A percentile compares a stretch with the other conserved stretches of the same genome.
Conservation (phyloP, 2,113 vertebrate genomes). For the Atractosteus spatula region DNA sequence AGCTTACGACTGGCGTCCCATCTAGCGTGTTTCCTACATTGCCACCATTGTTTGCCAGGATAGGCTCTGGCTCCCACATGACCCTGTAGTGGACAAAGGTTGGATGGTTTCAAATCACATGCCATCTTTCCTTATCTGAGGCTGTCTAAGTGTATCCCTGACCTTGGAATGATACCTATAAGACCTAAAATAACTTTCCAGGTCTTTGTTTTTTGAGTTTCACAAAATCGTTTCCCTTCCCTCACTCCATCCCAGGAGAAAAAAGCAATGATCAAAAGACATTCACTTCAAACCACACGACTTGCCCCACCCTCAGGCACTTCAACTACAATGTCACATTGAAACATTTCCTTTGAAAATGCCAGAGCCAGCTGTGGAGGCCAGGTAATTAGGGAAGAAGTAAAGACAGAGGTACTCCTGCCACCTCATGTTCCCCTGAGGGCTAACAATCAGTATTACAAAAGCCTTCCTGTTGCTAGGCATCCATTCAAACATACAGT, state of each 20-base stretch:
- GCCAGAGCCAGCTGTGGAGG: slow-evolving; percentile 35
- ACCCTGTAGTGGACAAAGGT: too few relatives aligned
- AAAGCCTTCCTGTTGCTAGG: too few relatives aligned
- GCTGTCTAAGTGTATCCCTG: background rate
- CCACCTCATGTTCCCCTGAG: too few relatives aligned
- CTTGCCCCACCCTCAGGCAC: background rate
- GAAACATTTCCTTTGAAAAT: slow-evolving; percentile 37
- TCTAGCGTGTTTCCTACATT: too few relatives aligned
- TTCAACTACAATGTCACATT: slow-evolving; percentile 29
- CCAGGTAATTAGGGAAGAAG: slow-evolving; percentile 33
- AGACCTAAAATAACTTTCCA: slow-evolving; percentile 20
- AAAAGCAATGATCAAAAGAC: slow-evolving; percentile 28
- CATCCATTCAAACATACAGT: too few relatives aligned
- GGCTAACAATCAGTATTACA: too few relatives aligned
- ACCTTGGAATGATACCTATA: slow-evolving; percentile 19
- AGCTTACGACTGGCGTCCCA: too few relatives aligned
- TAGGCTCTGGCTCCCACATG: too few relatives aligned
- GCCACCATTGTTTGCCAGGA: too few relatives aligned
- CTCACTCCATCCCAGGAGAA: background rate
- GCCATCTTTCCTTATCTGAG: too few relatives aligned
- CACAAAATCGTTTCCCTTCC: slow-evolving; percentile 11
- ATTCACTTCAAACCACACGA: background rate
- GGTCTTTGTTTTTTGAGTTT: slow-evolving; percentile 22
- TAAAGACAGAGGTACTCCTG: slow-evolving; percentile 3
- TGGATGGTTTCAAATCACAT: too few relatives aligned